A percentile compares a stretch with the other conserved stretches of the same genome.
These are phyloP conservation scores for Spermophilus dauricus DNA, from an alignment of 2,113 vertebrate genomes.

Conservation along the genomic window DNA sequence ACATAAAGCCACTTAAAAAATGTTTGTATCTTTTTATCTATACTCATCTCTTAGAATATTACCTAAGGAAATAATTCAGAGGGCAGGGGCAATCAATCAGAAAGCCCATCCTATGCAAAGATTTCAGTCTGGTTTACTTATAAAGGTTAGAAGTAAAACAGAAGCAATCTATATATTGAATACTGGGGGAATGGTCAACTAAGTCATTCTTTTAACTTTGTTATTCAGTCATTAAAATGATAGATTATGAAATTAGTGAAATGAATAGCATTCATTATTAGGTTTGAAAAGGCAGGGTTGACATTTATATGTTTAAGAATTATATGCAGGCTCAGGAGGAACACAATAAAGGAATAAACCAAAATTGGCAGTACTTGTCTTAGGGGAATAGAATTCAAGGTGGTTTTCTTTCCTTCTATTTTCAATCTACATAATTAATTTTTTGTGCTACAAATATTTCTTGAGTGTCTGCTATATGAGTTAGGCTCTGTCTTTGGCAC, in stretches of 20 bases:
- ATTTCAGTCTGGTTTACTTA: constrained; percentile 5
- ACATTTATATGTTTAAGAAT: neutral
- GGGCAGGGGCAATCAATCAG: no score
- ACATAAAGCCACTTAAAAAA: neutral
- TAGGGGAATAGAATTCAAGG: neutral
- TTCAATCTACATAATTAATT: constrained; percentile 44
- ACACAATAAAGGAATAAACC: neutral
- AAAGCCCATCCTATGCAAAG: neutral
- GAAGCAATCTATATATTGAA: neutral
- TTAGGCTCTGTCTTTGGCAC: neutral
- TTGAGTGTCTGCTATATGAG: neutral
- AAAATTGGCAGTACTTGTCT: neutral
- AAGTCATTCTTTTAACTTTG: neutral
- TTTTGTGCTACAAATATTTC: neutral
- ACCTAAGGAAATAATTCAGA: constrained; percentile 23
- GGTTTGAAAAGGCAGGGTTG: neutral
- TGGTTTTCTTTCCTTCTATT: neutral
- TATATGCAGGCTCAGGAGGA: neutral
- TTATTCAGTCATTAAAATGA: neutral
- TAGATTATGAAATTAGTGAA: constrained; percentile 16
- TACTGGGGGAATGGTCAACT: neutral
- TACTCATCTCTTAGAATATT: constrained; percentile 1
- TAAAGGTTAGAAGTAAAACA: constrained; percentile 57
- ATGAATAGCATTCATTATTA: neutral
- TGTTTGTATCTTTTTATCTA: neutral